Evolutionary conservation across 1,140 invertebrate species (phyloP).

Genomic region (Drusus annulatus): DNA sequence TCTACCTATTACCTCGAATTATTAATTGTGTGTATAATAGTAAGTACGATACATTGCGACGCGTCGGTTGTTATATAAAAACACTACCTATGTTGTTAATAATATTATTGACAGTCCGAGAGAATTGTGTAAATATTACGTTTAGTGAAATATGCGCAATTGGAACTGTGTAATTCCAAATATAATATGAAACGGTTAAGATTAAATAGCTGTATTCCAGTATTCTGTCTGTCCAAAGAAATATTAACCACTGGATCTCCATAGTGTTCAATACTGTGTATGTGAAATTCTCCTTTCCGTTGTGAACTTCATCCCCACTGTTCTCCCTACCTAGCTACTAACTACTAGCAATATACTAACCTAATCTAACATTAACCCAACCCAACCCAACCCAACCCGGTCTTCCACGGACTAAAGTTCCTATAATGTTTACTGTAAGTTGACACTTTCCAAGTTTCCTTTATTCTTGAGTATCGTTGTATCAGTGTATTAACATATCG

Average conservation of each 20-base stretch:
- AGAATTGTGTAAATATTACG: slow-evolving; percentile 34
- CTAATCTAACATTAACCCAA: too few species aligned
- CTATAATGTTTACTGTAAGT: slow-evolving; percentile 58
- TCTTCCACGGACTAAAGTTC: slow-evolving; percentile 61
- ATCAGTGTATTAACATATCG: slow-evolving; percentile 58
- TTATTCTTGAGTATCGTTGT: slow-evolving; percentile 56
- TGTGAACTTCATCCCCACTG: slow-evolving; percentile 30
- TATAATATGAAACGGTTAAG: slow-evolving; percentile 29
- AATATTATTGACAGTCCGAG: slow-evolving; percentile 19
- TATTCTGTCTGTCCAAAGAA: slow-evolving; percentile 59
- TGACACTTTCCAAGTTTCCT: slow-evolving; percentile 53
- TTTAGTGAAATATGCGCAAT: slow-evolving; percentile 13
- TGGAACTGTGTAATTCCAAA: slow-evolving; percentile 44
- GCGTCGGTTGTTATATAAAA: slow-evolving; percentile 33
- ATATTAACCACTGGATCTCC: slow-evolving; percentile 56
- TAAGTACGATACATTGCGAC: not conserved
- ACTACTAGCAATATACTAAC: too few species aligned
- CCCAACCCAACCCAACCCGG: slow-evolving; percentile 56
- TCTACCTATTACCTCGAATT: slow-evolving; percentile 23
- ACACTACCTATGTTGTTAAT: slow-evolving; percentile 30
- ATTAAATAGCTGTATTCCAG: slow-evolving; percentile 51
- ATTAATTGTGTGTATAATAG: not conserved
- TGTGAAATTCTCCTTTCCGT: slow-evolving; percentile 31
- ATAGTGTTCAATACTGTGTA: slow-evolving; percentile 52
- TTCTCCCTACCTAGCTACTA: slow-evolving; percentile 36